Conservation (phyloP, 2,797 vertebrate species). For the Sebastolobus altivelis region DNA sequence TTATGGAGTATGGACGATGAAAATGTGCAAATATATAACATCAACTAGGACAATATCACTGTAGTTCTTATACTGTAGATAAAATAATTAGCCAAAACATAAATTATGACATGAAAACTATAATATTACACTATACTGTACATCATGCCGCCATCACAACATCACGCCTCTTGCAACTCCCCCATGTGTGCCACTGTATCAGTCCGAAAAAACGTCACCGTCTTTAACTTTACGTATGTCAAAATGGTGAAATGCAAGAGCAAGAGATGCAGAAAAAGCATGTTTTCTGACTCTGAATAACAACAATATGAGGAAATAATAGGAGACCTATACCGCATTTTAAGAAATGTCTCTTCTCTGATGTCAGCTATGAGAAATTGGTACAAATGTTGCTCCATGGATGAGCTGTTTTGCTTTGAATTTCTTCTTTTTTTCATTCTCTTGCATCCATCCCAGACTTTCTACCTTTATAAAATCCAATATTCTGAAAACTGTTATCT, state of each 20-base stretch:
- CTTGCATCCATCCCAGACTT: slow-evolving; percentile 44
- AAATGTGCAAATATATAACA: neutral
- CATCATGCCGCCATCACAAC: neutral
- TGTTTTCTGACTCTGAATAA: slow-evolving; percentile 19
- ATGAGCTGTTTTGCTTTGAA: slow-evolving; percentile 46
- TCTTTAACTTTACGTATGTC: neutral
- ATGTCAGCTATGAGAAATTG: slow-evolving; percentile 49
- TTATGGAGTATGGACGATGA: too few species aligned
- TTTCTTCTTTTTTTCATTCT: slow-evolving; percentile 27
- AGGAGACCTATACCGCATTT: slow-evolving; percentile 7
- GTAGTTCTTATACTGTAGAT: neutral
- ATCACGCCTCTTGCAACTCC: neutral
- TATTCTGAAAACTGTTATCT: slow-evolving; percentile 42
- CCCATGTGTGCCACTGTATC: neutral
- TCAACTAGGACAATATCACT: neutral
- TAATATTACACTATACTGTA: neutral
- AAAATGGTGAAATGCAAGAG: slow-evolving; percentile 9
- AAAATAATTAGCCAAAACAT: neutral
- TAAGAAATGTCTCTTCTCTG: slow-evolving; percentile 37
- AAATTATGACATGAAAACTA: neutral
- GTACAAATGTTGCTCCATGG: slow-evolving; percentile 39
- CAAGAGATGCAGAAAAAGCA: neutral
- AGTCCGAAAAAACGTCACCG: neutral
- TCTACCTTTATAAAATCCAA: slow-evolving; percentile 56
- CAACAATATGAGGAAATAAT: slow-evolving; percentile 22